Percentiles rank a stretch among this genome's conserved stretches.
Evolutionary conservation across 2,113 vertebrate species (phyloP).

Genomic region (Coptodon bakossiorum): DNA sequence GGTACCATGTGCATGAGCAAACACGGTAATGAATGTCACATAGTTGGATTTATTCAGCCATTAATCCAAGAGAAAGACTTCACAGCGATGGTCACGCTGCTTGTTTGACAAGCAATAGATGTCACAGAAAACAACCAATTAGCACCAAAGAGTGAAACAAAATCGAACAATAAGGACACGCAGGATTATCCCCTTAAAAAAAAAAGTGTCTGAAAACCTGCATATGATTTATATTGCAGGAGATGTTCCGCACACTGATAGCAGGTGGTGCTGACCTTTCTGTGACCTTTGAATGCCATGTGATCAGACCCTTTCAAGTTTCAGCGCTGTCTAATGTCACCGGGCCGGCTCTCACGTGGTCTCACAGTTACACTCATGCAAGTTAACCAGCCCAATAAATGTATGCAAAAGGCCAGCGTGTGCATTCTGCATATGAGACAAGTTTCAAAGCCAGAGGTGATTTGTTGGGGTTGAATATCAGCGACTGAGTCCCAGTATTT

Average conservation of each 20-base stretch:
- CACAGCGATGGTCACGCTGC: neutral
- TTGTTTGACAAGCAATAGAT: neutral
- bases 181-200: neutral
- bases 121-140: neutral
- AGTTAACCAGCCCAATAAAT: neutral
- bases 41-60: neutral
- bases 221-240: neutral
- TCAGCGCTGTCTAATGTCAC: conserved; percentile 8
- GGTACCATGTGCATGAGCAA: neutral
- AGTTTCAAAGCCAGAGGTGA: neutral
- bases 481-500: neutral
- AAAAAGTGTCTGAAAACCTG: neutral
- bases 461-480: neutral
- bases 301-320: conserved; percentile 22
- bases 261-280: conserved; percentile 43
- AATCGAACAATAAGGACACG: neutral
- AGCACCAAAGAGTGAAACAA: neutral
- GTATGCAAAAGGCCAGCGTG: neutral
- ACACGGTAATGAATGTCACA: neutral
- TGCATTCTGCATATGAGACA: neutral
- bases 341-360: neutral
- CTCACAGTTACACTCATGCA: neutral
- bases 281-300: conserved; percentile 21
- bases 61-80: neutral
- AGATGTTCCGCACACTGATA: neutral